A percentile compares a stretch with the other conserved stretches of the same genome.
Conservation (phyloP, 2,113 vertebrate species). For the Speoplatyrhinus poulsoni region DNA sequence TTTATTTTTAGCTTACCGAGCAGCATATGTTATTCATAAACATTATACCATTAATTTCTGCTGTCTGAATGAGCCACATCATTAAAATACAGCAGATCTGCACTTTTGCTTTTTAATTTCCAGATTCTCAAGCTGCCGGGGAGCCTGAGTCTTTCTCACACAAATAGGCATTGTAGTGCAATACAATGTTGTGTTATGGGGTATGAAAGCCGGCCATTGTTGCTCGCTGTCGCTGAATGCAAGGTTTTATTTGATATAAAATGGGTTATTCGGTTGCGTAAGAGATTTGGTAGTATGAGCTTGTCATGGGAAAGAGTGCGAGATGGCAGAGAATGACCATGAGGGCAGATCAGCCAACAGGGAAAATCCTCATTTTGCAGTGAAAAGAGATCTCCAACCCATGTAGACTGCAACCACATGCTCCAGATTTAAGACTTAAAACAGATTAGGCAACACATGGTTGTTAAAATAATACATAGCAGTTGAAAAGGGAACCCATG, state of each 20-base stretch:
- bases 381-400: constrained; percentile 54
- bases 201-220: constrained; percentile 63
- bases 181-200: constrained; percentile 65
- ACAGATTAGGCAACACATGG: constrained; percentile 46
- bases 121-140: constrained; percentile 36
- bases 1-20: constrained; percentile 67
- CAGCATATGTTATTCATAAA: constrained; percentile 65
- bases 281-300: constrained; percentile 59
- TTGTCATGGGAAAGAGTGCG: constrained; percentile 40
- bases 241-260: constrained; percentile 68
- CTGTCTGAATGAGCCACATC: constrained; percentile 33
- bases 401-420: constrained; percentile 49
- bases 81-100: constrained; percentile 51
- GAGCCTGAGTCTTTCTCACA: constrained; percentile 40
- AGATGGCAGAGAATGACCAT: neutral
- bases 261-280: constrained; percentile 70
- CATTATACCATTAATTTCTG: constrained; percentile 45
- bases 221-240: constrained; percentile 53
- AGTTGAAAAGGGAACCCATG: constrained; percentile 10
- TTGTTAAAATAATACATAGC: constrained; percentile 4
- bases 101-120: constrained; percentile 33
- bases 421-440: constrained; percentile 44
- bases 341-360: constrained; percentile 48
- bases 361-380: constrained; percentile 55
- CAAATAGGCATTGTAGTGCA: constrained; percentile 58